phyloP scores from a whole-genome alignment of 2,888 invertebrate species.

The Zygogramma bicolorata region DNA sequence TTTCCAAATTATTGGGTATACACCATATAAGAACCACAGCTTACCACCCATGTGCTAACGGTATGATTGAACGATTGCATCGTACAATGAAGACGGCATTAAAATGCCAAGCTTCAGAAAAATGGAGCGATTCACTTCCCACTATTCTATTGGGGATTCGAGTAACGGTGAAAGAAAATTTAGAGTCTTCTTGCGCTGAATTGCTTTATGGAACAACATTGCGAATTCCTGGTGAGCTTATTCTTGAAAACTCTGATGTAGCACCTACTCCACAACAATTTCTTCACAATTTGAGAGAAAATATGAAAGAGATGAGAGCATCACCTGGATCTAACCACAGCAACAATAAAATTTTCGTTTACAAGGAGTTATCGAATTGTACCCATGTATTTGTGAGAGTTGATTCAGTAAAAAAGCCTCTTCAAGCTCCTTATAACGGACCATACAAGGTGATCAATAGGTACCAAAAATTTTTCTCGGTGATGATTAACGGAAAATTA shows the following conservation, averaged over 20 bases:
- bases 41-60: slow-evolving; percentile 61
- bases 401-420: slow-evolving; percentile 44
- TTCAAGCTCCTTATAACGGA: slow-evolving; percentile 47
- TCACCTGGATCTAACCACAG: background rate
- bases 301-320: no score
- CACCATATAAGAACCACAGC: slow-evolving; percentile 51
- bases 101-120: no score
- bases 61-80: slow-evolving; percentile 63
- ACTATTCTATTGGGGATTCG: no score
- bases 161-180: slow-evolving; percentile 58
- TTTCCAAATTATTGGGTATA: slow-evolving; percentile 46
- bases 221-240: slow-evolving; percentile 54
- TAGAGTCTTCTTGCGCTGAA: slow-evolving; percentile 54
- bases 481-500: slow-evolving; percentile 29
- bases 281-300: slow-evolving; percentile 16
- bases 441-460: slow-evolving; percentile 40
- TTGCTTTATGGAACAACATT: slow-evolving; percentile 56
- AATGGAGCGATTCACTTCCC: no score
- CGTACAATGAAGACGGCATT: slow-evolving; percentile 62
- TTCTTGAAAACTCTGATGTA: no score
- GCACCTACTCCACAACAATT: no score
- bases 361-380: slow-evolving; percentile 30
- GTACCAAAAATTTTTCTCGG: slow-evolving; percentile 32
- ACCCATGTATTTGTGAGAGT: slow-evolving; percentile 49
- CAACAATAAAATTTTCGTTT: slow-evolving; percentile 27